phyloP scores from a whole-genome alignment of 64 coral and sea anemone species.

The Cladopsammia gracilis region DNA sequence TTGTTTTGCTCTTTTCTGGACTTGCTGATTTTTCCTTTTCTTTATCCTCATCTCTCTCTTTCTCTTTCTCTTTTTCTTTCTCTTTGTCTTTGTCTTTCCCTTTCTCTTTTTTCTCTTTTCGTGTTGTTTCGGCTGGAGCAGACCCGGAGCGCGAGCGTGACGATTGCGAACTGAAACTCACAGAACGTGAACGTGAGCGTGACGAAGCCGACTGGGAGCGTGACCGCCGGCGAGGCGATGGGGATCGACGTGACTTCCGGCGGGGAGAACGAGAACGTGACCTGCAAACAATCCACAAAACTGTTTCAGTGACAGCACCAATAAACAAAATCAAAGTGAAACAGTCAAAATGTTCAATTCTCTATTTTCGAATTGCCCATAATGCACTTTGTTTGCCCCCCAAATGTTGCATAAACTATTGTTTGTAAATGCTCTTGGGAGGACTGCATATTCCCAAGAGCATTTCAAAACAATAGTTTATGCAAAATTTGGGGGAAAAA shows the following conservation, averaged over 20 bases:
- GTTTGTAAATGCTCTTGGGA: too few species aligned
- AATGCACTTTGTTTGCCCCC: too few species aligned
- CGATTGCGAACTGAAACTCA: constrained; percentile 58
- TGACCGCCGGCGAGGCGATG: constrained; percentile 57
- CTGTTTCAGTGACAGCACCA: background rate
- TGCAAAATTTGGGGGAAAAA: too few species aligned
- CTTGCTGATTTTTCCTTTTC: background rate
- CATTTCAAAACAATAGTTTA: too few species aligned
- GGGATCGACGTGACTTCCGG: constrained; percentile 61
- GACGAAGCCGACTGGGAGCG: constrained; percentile 59
- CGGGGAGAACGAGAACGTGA: constrained; percentile 79
- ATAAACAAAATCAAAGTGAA: too few species aligned
- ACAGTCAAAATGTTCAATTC: too few species aligned
- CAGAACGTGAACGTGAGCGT: constrained; percentile 76
- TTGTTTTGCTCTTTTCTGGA: background rate
- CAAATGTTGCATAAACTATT: too few species aligned
- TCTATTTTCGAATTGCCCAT: too few species aligned
- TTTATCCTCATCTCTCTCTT: constrained; percentile 13
- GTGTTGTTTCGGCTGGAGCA: constrained; percentile 22
- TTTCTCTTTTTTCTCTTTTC: constrained; percentile 50
- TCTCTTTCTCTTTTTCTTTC: constrained; percentile 24
- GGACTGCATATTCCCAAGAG: too few species aligned
- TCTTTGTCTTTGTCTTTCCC: constrained; percentile 53
- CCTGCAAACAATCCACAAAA: constrained; percentile 13
- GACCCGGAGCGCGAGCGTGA: constrained; percentile 69